These are phyloP conservation scores for Vimba vimba DNA, from an alignment of 2,113 vertebrate genomes.

Conservation along the genomic window DNA sequence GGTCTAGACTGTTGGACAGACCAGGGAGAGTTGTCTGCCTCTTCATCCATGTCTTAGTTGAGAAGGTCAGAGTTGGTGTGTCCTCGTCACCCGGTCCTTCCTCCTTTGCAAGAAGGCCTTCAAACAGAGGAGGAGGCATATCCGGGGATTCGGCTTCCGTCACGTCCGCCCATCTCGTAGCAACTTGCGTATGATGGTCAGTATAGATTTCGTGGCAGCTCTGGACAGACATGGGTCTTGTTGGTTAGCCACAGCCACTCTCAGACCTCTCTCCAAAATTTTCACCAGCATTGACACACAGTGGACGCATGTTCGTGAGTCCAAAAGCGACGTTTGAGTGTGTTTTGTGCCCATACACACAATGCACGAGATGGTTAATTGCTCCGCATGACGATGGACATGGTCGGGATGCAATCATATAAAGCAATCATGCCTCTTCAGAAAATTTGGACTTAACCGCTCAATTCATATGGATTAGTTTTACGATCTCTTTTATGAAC, in stretches of 20 bases:
- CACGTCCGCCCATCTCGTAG: not conserved
- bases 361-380: not conserved
- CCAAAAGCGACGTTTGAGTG: not conserved
- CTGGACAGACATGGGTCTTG: too few species aligned
- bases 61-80: not conserved
- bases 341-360: not conserved
- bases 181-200: not conserved
- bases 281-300: not conserved
- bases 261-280: not conserved
- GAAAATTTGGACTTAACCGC: too few species aligned
- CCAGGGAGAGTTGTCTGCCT: not conserved
- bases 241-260: not conserved
- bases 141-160: not conserved
- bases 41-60: not conserved
- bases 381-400: not conserved
- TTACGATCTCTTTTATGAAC: too few species aligned
- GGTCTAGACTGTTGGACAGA: too few species aligned
- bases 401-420: not conserved
- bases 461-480: too few species aligned
- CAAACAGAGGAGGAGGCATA: not conserved
- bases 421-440: too few species aligned
- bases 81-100: not conserved
- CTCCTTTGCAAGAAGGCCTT: not conserved
- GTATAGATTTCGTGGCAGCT: not conserved
- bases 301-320: not conserved